Base-by-base conservation (phyloP, 2,888 invertebrate species). In the Caenorhabditis plicata region DNA sequence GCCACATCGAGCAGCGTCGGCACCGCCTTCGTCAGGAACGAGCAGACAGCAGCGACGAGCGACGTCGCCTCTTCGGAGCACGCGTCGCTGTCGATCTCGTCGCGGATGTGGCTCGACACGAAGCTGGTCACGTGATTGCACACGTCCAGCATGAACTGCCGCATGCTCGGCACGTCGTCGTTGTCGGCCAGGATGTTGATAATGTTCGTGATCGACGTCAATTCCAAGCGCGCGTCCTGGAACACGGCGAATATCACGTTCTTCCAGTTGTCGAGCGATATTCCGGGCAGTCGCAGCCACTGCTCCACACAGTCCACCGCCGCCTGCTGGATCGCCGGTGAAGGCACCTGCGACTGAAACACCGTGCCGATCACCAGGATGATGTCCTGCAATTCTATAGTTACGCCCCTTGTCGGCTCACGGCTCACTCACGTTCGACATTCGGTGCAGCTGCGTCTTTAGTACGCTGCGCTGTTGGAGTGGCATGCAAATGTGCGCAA, bases 271-370 rank as follows among this genome's bases (percentile, higher is more conserved):
- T 63, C 50, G 11, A 71, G 55, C 8, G 40, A 38, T 4, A 60
- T 47, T 48, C 73, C 74, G 11, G 76, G 76, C 29, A 76, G 40
- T 29, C 71, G 64, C 39, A 75, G 40, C 76, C 76, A 76, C 33
- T 66, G 64, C 46, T 76, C 76, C 20, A 76, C 73, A 51, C 76
- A 76, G 43, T 75, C 76, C 1, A 76, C 68, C 8, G 76, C 76
- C 11, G 76, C 73, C 41, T 74, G 74, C 26, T 64, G 55, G 3
- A 68, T 53, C 9, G 73, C 71, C 9, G 74, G 57, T 13, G 70
- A 50, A 20, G 71, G 61, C 22, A 72, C 71, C 19, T 63, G 51
- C n/a, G 50, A 66, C 9, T 54, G 46, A 11, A 75, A 51, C 1
- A 74, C 73, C 2, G 72, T 62, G 5, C 61, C 43, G 8, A 74